A percentile compares a stretch with the other conserved stretches of the same genome.
Evolutionary conservation across 2,797 vertebrate genomes (phyloP).

Genomic region (Zonotrichia albicollis): DNA sequence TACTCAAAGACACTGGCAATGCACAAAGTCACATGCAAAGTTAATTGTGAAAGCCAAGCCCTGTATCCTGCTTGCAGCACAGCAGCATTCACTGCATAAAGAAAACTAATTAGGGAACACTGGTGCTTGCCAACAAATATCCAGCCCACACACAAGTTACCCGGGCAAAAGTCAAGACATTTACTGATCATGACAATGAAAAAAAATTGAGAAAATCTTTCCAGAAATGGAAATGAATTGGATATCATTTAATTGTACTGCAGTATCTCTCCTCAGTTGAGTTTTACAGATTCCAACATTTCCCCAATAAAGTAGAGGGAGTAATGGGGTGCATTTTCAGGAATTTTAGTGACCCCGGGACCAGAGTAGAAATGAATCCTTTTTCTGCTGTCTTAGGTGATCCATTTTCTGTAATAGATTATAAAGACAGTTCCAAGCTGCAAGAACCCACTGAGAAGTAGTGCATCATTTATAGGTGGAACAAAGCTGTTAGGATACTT

Average conservation of each 20-base stretch:
- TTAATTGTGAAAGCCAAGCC: conserved; percentile 27
- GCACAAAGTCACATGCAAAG: conserved; percentile 11
- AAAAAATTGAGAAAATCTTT: neutral
- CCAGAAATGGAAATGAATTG: neutral
- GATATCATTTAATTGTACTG: neutral
- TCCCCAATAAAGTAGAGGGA: neutral
- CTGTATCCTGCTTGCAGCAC: neutral
- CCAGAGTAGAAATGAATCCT: neutral
- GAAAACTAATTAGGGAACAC: neutral
- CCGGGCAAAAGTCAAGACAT: conserved; percentile 1
- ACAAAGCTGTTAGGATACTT: conserved; percentile 12
- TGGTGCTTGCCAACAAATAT: neutral
- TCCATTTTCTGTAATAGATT: neutral
- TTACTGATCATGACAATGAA: neutral
- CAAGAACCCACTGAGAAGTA: neutral
- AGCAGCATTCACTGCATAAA: neutral
- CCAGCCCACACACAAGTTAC: neutral
- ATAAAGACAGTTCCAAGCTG: neutral
- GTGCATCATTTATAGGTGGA: neutral
- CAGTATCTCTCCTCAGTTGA: neutral
- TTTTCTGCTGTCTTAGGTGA: neutral
- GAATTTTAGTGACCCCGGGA: neutral
- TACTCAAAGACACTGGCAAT: neutral
- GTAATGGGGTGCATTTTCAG: neutral
- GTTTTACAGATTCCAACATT: neutral